Base-by-base conservation (phyloP, 2,113 vertebrate species). In the Thamnaconus septentrionalis region DNA sequence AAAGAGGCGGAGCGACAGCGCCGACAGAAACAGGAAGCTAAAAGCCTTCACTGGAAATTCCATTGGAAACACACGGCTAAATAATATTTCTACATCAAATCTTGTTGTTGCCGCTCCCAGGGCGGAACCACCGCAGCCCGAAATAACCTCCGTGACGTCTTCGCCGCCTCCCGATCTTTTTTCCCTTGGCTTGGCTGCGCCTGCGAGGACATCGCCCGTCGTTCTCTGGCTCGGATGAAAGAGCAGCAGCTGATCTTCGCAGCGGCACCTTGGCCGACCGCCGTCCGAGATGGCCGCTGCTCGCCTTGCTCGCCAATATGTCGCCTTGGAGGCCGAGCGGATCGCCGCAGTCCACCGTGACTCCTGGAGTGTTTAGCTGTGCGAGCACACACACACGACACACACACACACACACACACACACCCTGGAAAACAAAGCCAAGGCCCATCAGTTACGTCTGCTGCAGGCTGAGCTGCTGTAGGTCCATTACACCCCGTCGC, bases 121-220 rank as follows among this genome's bases (percentile, higher is more conserved):
- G 82, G 18, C 18, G 18, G 76, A 86, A 87, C 64, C 79, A 73
- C 82, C 66, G 42, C 54, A 66, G 43, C 73, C 72, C 70, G 75
- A 89, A 90, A 89, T 88, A 88, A 63, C n/a, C 10, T 8, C 49
- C 0, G 49, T 79, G 86, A 88, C 82, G 83, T 78, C 55, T 53
- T 18, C 66, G 84, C 74, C 57, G 78, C 65, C 80, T 81, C 79
- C 60, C 50, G 48, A 76, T 79, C 7, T 72, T 79, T 64, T 80
- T 66, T 71, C 74, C 62, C 59, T 73, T 85, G 83, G 76, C 83
- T 80, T 55, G 18, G 2, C 18, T 2, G 18, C 18, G 18, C 18
- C 79, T 68, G 2, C 41, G 71, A 78, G 78, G 81, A 81, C 79
- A 85, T 31, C 18, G 72, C 61, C n/a, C 71, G 66, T 67, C 31